Evolutionary conservation across 2,888 invertebrate genomes (phyloP).

Genomic region (Agrochola circellaris): DNA sequence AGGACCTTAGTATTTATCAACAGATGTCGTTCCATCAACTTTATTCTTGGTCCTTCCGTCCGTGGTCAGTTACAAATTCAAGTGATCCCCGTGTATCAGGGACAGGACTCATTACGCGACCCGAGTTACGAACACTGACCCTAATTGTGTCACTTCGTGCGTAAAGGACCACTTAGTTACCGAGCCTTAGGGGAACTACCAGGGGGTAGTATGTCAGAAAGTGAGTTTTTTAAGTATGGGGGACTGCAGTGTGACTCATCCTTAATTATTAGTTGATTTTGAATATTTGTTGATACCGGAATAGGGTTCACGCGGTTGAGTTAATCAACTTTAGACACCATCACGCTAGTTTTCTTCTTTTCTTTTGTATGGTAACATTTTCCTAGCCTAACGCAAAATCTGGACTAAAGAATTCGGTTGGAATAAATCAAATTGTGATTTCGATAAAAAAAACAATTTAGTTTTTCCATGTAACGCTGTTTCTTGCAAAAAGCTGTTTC

Average conservation of each 20-base stretch:
- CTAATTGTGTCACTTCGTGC: slow-evolving; percentile 77
- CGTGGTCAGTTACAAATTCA: slow-evolving; percentile 63
- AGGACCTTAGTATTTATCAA: slow-evolving; percentile 10
- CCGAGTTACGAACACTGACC: slow-evolving; percentile 64
- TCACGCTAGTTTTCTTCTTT: neutral
- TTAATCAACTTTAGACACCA: neutral
- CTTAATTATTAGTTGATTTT: neutral
- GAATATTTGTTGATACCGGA: neutral
- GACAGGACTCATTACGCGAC: slow-evolving; percentile 68
- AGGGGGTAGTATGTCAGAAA: slow-evolving; percentile 6
- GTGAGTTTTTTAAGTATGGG: slow-evolving; percentile 35
- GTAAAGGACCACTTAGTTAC: slow-evolving; percentile 76
- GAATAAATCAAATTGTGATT: neutral
- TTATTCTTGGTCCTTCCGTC: slow-evolving; percentile 31
- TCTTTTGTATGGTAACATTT: too few relatives aligned
- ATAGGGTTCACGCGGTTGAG: neutral
- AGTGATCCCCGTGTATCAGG: slow-evolving; percentile 65
- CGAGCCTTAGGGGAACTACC: slow-evolving; percentile 60
- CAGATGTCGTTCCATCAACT: slow-evolving; percentile 32
- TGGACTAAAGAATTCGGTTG: neutral
- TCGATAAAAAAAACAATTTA: neutral
- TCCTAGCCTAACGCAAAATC: neutral
- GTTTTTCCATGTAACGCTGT: too few relatives aligned
- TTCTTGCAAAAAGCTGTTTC: too few relatives aligned
- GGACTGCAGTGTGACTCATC: neutral